A percentile compares a stretch with the other conserved stretches of the same genome.
Evolutionary conservation across 2,888 invertebrate genomes (phyloP).

Genomic region (Zygaena filipendulae): DNA sequence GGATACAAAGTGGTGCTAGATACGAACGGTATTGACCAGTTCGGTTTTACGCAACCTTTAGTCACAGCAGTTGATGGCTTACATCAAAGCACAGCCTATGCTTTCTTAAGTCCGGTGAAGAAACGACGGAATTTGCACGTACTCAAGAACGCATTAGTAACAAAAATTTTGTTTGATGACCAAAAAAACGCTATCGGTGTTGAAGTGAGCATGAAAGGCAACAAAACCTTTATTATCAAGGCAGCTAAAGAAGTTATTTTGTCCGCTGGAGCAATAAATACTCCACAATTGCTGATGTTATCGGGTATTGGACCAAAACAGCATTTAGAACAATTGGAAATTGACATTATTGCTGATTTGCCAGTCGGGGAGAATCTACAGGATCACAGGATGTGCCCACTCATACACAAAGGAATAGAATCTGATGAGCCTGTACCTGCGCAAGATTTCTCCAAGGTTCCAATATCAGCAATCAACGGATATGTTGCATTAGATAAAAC

Average conservation of each 20-base stretch:
- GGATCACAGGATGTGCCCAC: constrained; percentile 31
- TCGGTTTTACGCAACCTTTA: constrained; percentile 23
- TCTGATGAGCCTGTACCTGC: not conserved
- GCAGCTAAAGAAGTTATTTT: constrained; percentile 27
- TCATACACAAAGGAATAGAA: constrained; percentile 1
- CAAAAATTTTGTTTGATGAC: too few species aligned
- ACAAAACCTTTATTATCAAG: constrained; percentile 17
- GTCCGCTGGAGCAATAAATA: constrained; percentile 26
- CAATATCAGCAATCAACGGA: constrained; percentile 1
- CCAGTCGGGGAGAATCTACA: constrained; percentile 31
- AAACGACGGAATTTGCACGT: constrained; percentile 25
- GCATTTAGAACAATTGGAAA: constrained; percentile 23
- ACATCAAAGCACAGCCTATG: constrained; percentile 45
- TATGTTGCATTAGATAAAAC: constrained; percentile 3
- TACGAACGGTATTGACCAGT: constrained; percentile 26
- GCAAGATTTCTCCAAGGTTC: not conserved
- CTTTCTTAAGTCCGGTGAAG: constrained; percentile 26
- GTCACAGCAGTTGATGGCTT: constrained; percentile 26
- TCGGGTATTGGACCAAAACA: constrained; percentile 30
- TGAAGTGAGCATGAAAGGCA: constrained; percentile 22
- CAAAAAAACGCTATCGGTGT: constrained; percentile 22
- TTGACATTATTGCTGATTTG: constrained; percentile 23
- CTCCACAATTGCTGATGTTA: constrained; percentile 28
- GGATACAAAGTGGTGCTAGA: constrained; percentile 31
- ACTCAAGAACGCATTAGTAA: constrained; percentile 22